Evolutionary conservation across 2,797 vertebrate species (phyloP), one percentile per base, ranked within the genome.

Genomic region (Gadopsis bispinosus): DNA sequence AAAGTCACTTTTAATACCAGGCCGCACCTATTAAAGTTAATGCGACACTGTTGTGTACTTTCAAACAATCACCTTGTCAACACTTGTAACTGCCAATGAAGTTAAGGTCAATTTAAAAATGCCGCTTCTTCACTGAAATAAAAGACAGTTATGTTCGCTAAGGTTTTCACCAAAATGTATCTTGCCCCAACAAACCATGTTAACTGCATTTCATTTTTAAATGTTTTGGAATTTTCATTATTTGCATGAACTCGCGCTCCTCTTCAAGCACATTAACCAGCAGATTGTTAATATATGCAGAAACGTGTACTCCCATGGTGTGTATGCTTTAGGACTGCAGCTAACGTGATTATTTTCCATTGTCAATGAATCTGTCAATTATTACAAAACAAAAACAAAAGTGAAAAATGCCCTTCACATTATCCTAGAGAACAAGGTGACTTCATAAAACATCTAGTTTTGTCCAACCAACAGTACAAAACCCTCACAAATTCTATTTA

Each of bases 21-120:
- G 13, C 17, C 51, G 48, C 33, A 35, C 19, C 50, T 7, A 64
- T 69, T 39, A 47, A 73, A 76, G 39, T 80, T 69, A 56, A 78
- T 55, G 16, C 56, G 22, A 68, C 41, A 80, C 35, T 55, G 31
- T 54, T 13, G 11, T 5, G 45, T 14, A 5, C 48, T 37, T 83
- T 81, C 66, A 62, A 48, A 48, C 47, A 48, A 45, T 37, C 8
- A 3, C 33, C 20, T 56, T 10, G 53, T 66, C 33, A 61, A 53
- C 50, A 55, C 45, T 33, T 48, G 12, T 17, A 14, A 12, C n/a
- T 19, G 29, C 35, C 63, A 47, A 26, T 26, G 26, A 26, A 26
- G 26, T 26, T 26, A 26, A 26, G 26, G 26, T 26, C 26, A 26
- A 11, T 41, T 47, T 58, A 41, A 48, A 26, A 5, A 50, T n/a